phyloP scores from a whole-genome alignment of 1,140 invertebrate genomes.

The Drosophila ohnishii region DNA sequence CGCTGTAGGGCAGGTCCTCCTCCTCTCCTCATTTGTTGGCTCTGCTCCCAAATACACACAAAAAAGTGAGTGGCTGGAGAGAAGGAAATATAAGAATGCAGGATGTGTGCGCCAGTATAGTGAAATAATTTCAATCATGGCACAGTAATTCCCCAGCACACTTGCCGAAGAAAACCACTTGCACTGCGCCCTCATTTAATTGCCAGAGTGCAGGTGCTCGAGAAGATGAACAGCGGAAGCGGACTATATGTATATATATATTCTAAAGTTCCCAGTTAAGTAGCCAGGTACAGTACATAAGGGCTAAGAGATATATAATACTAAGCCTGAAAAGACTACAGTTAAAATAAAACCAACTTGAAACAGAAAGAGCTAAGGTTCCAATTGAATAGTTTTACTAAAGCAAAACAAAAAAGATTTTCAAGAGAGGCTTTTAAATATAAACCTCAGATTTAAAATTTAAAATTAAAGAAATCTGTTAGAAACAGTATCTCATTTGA shows the following conservation, averaged over 20 bases:
- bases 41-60: constrained; percentile 22
- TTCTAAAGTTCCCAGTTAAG: constrained; percentile 7
- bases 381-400: not conserved
- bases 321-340: not conserved
- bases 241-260: constrained; percentile 14
- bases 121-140: constrained; percentile 79
- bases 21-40: constrained; percentile 44
- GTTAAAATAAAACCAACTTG: not conserved
- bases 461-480: too few relatives aligned
- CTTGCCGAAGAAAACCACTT: constrained; percentile 40
- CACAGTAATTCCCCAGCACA: constrained; percentile 57
- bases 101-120: constrained; percentile 49
- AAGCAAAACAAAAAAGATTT: too few relatives aligned
- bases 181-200: constrained; percentile 59
- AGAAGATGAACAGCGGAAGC: constrained; percentile 8
- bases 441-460: not conserved
- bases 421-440: not conserved
- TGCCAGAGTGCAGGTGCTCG: constrained; percentile 43
- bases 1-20: constrained; percentile 36
- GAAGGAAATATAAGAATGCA: constrained; percentile 28
- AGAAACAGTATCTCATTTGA: too few relatives aligned
- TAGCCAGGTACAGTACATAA: constrained; percentile 6
- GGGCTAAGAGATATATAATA: not conserved
- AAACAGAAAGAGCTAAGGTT: not conserved
- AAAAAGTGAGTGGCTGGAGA: not conserved